Evolutionary conservation across 2,888 invertebrate species (phyloP), one percentile per base, ranked within the genome.

Genomic region (Melangyna quadrimaculata): DNA sequence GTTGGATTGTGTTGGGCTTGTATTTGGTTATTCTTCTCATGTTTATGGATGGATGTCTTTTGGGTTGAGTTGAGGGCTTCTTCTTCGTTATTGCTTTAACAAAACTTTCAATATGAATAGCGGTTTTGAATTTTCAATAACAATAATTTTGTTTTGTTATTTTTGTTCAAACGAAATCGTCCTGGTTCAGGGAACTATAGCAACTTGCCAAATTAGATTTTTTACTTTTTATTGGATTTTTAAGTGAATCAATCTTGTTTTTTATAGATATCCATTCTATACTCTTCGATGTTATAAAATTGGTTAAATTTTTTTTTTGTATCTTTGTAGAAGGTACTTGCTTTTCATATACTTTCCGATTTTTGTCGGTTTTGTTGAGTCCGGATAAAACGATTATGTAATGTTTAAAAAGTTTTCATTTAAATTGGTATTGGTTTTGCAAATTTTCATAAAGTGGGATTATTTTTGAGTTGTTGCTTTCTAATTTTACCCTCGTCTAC

Each of bases 1-100:
- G 32, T 22, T n/a, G n/a, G n/a, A n/a, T n/a, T 74, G 53, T 69
- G 29, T 70, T 70, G 63, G 70, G 51, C 57, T 71, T 59, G 63
- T 77, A 77, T 65, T 81, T 67, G 48, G 59, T 57, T 77, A 81
- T 77, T 81, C 77, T 72, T 40, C 71, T 81, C 78, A 77, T 81
- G 77, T 77, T 81, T 81, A 77, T 59, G 59, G 59, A 81, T 77
- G 71, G 81, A 81, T 77, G 43, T 40, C 63, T 72, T 71, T 53
- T 81, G 70, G 70, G 80, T 70, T 75, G 69, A 57, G 80, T 70
- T 75, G 69, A 57, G 77, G 63, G 70, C 55, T 43, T 71, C 63
- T 43, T 71, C 63, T 63, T 81, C 65, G 63, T 75, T 80, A 80
- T 80, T 80, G 75, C 75, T 80, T 63, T 57, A 59, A 72, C 77